Percentiles rank a stretch among this genome's conserved stretches.
phyloP scores from a whole-genome alignment of 2,888 invertebrate genomes.

The Eilema depressum region DNA sequence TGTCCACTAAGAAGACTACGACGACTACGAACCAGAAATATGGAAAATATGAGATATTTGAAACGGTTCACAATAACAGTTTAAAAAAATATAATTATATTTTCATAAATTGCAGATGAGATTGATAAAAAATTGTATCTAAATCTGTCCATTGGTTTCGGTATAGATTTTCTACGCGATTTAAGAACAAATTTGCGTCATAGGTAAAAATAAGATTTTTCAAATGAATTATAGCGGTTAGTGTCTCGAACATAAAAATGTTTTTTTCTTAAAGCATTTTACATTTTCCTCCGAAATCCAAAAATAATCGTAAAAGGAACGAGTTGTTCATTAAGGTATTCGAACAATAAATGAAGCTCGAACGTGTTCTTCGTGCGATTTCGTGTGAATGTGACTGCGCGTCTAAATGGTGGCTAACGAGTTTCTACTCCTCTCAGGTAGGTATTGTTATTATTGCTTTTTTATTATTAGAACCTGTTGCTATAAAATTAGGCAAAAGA shows the following conservation, averaged over 20 bases:
- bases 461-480: neutral
- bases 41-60: too few relatives aligned
- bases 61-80: too few relatives aligned
- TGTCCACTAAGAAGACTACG: too few relatives aligned
- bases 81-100: too few relatives aligned
- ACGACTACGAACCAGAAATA: too few relatives aligned
- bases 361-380: conserved; percentile 18
- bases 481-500: neutral
- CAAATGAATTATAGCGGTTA: neutral
- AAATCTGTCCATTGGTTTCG: too few relatives aligned
- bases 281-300: neutral
- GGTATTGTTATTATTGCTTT: neutral
- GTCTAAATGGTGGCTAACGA: conserved; percentile 10
- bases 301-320: conserved; percentile 4
- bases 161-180: too few relatives aligned
- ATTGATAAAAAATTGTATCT: too few relatives aligned
- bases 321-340: neutral
- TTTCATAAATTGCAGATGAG: too few relatives aligned
- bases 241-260: neutral
- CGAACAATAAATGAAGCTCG: conserved; percentile 10
- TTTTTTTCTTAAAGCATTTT: neutral
- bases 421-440: neutral
- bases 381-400: conserved; percentile 5
- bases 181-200: too few relatives aligned
- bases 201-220: neutral